phyloP scores from a whole-genome alignment of 2,113 vertebrate species.

The Urocitellus parryii region DNA sequence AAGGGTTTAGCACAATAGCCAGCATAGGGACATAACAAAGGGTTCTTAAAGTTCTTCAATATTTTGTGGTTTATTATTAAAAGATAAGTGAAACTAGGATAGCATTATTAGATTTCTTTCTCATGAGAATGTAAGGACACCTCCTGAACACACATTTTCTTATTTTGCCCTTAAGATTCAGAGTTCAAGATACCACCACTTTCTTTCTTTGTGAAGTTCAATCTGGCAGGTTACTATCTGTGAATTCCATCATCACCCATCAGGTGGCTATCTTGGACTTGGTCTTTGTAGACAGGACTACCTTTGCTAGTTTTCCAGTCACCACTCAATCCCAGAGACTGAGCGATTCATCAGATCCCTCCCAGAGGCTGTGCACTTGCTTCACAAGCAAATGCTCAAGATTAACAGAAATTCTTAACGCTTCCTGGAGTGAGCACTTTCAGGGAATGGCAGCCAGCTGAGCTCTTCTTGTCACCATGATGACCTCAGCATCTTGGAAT shows the following conservation, averaged over 20 bases:
- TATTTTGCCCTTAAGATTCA: background rate
- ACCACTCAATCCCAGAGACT: background rate
- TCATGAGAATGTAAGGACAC: background rate
- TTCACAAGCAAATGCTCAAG: slow-evolving; percentile 11
- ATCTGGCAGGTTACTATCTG: background rate
- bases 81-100: background rate
- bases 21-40: background rate
- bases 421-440: background rate
- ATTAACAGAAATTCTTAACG: background rate
- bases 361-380: background rate
- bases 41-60: background rate
- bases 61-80: slow-evolving; percentile 38
- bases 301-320: background rate
- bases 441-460: background rate
- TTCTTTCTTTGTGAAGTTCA: slow-evolving; percentile 3
- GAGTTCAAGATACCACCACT: background rate
- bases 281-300: background rate
- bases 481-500: background rate
- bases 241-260: background rate
- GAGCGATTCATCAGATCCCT: background rate
- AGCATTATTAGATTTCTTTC: background rate
- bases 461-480: slow-evolving; percentile 28
- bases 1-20: background rate
- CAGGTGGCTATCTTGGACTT: background rate
- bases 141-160: background rate